phyloP scores from a whole-genome alignment of 2,113 vertebrate species.

The Zeus faber region DNA sequence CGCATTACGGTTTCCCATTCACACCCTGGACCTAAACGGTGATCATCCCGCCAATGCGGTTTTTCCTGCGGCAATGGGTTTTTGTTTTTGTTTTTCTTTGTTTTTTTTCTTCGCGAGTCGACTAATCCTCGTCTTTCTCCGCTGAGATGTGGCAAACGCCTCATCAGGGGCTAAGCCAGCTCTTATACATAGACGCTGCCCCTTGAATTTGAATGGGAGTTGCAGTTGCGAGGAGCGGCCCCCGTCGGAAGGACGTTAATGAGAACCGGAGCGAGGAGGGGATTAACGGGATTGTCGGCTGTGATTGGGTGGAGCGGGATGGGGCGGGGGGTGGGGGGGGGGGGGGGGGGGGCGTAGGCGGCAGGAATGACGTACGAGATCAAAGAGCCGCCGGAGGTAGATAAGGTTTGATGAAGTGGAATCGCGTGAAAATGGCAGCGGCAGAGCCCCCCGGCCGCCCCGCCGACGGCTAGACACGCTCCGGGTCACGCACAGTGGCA shows the following conservation, averaged over 20 bases:
- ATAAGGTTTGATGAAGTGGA: background rate
- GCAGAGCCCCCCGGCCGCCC: slow-evolving; percentile 17
- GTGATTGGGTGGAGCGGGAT: slow-evolving; percentile 29
- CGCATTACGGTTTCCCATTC: slow-evolving; percentile 32
- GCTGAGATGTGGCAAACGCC: slow-evolving; percentile 3
- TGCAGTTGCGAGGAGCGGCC: slow-evolving; percentile 28
- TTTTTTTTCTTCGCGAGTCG: too few species aligned
- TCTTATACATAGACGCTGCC: slow-evolving; percentile 23
- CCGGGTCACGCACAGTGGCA: slow-evolving; percentile 43
- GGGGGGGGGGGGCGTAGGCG: too few species aligned
- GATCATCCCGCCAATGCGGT: slow-evolving; percentile 43
- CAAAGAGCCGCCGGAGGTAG: background rate
- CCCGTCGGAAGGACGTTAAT: slow-evolving; percentile 33
- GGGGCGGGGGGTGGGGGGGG: too few species aligned
- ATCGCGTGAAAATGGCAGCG: background rate
- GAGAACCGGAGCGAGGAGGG: slow-evolving; percentile 35
- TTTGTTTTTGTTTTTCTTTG: too few species aligned
- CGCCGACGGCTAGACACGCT: slow-evolving; percentile 34
- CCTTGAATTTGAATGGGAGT: slow-evolving; percentile 41
- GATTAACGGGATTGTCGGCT: slow-evolving; percentile 41
- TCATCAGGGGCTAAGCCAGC: slow-evolving; percentile 50
- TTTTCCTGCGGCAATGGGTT: slow-evolving; percentile 47
- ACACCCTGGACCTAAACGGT: slow-evolving; percentile 32
- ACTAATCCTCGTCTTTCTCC: slow-evolving; percentile 50
- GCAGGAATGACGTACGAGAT: slow-evolving; percentile 17